These are phyloP conservation scores for Lophius americanus DNA, from an alignment of 2,797 vertebrate genomes.

Conservation along the genomic window DNA sequence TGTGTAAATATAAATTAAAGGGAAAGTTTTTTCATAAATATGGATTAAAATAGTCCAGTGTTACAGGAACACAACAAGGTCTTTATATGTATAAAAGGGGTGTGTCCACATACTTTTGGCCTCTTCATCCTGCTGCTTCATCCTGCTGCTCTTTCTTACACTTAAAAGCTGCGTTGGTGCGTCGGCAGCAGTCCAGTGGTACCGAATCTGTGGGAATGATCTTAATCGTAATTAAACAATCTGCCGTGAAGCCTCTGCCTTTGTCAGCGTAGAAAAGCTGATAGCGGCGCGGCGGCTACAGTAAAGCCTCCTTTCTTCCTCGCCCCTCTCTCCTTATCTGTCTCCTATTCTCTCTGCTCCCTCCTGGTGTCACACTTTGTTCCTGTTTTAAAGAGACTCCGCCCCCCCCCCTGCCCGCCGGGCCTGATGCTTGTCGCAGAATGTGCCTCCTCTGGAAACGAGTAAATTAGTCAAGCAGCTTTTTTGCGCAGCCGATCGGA, in stretches of 20 bases:
- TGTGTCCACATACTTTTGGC: background rate
- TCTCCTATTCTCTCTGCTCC: background rate
- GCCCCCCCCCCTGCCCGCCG: constrained; percentile 19
- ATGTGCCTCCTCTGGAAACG: constrained; percentile 55
- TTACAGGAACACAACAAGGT: too few relatives aligned
- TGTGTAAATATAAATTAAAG: too few relatives aligned
- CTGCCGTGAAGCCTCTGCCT: too few relatives aligned
- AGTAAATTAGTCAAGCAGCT: constrained; percentile 54
- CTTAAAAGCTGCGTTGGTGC: background rate
- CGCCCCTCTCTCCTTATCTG: constrained; percentile 4
- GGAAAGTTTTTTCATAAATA: too few relatives aligned
- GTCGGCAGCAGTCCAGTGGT: background rate
- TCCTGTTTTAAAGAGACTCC: constrained; percentile 6
- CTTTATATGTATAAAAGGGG: background rate
- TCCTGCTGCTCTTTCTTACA: background rate
- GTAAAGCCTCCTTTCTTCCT: background rate
- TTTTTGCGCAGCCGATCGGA: constrained; percentile 28
- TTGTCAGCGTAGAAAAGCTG: background rate
- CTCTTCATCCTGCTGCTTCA: background rate
- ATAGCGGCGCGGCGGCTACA: background rate
- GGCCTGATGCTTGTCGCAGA: constrained; percentile 41
- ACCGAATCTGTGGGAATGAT: constrained; percentile 1
- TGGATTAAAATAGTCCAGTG: too few relatives aligned
- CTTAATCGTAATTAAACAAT: constrained; percentile 2
- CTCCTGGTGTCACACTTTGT: constrained; percentile 34